Evolutionary conservation across 2,797 vertebrate species (phyloP), one percentile per base, ranked within the genome.

Genomic region (Ispidina picta): DNA sequence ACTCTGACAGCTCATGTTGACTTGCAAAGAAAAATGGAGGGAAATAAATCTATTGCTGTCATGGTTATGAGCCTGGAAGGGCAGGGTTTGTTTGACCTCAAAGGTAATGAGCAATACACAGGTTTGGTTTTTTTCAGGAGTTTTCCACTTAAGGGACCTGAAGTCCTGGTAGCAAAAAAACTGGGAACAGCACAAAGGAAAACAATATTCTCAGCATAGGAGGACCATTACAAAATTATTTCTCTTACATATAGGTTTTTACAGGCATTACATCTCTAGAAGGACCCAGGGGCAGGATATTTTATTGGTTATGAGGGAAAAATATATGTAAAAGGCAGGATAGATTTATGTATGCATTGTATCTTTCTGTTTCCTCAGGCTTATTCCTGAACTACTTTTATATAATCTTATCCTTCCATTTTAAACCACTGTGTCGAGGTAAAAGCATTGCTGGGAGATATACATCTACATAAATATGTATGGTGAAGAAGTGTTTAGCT

Each of bases 251-350:
- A 1, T 0, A 31, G 17, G 10, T 51, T 39, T 5, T 62, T 88
- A 25, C 12, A 73, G 46, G 17, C 18, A 37, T 58, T 75, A 26
- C 6, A 49, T 8, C 25, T 76, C 18, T 64, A 55, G 28, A n/a
- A 23, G 12, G 31, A 65, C 5, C 9, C 9, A 5, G 9, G 26
- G 9, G 29, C 65, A 56, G 5, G 23, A 17, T 25, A 26, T 21
- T 49, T 68, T 31, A 4, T 10, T 29, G 25, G 18, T 28, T 8
- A 2, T 4, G 12, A 3, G 13, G 3, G 3, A 1, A 3, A 23
- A 28, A n/a, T 21, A 1, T 25, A 10, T 21, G 21, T 44, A 58
- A 56, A 78, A 78, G 55, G 5, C 66, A 77, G 46, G 43, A 16
- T 3, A 23, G 26, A 65, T 35, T 7, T 11, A 9, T n/a, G 5